Evolutionary conservation across 2,888 invertebrate species (phyloP).

Genomic region (Tachina fera): DNA sequence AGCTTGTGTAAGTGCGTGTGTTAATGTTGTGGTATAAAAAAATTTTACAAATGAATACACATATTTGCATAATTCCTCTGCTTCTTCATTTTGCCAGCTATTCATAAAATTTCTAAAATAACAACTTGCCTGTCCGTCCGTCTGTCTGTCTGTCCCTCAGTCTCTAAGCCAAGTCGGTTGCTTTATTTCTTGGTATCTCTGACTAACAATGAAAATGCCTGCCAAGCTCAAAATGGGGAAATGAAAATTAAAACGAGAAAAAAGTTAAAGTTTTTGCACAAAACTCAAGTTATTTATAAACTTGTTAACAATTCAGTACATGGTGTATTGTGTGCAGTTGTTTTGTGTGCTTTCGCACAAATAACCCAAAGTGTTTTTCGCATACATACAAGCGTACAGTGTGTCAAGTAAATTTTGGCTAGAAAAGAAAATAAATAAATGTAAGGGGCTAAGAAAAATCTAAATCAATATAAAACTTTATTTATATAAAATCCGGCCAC

Average conservation of each 20-base stretch:
- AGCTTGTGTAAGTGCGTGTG: background rate
- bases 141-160: background rate
- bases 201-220: background rate
- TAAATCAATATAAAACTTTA: too few species aligned
- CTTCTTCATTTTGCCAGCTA: conserved; percentile 10
- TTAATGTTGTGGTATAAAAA: conserved; percentile 2
- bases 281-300: conserved; percentile 53
- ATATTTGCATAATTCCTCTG: conserved; percentile 62
- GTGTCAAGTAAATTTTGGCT: background rate
- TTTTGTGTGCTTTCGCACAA: background rate
- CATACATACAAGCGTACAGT: background rate
- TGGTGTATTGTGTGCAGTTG: background rate
- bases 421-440: background rate
- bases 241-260: background rate
- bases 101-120: conserved; percentile 35
- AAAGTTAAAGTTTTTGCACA: conserved; percentile 1
- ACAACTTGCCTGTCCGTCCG: conserved; percentile 7
- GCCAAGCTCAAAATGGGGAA: conserved; percentile 1
- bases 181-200: background rate
- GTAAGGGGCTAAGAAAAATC: too few species aligned
- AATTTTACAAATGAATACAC: conserved; percentile 62
- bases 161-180: background rate
- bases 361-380: conserved; percentile 19
- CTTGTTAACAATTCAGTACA: conserved; percentile 56
- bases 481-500: too few species aligned